Evolutionary conservation across 2,113 vertebrate genomes (phyloP), one percentile per base, ranked within the genome.

Genomic region (Sus scrofa): DNA sequence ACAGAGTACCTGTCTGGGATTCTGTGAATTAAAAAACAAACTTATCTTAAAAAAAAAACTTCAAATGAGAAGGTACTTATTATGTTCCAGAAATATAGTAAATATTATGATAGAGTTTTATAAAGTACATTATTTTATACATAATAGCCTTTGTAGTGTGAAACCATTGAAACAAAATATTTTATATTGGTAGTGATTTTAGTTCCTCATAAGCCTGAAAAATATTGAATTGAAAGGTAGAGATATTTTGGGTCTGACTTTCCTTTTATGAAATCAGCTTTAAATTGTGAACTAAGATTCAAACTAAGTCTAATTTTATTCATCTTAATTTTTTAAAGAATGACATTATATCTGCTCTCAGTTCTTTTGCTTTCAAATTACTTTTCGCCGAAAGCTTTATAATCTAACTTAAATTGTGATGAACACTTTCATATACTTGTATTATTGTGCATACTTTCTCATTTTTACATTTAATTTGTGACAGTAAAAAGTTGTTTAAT

Each of bases 171-270:
- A 91, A 74, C 34, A 75, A 79, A 88, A 74, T 34, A 75, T 81
- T 97, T 77, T 87, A 81, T 87, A 73, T 65, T 92, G 94, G 5
- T 73, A 71, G 15, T 85, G 30, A 87, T 90, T 95, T 96, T 83
- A 71, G 7, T 85, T 96, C 6, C 20, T 94, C 30, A 74, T 2
- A 93, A 27, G 13, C 62, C 50, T 85, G 8, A 88, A 96, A 95
- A 97, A 82, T 79, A 93, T 1, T 93, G 62, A 95, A 68, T 78
- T 92, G 15, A 77, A 92, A 81, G 14, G 27, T 63, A 86, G 13
- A 90, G 58, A 65, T 95, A 3, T 95, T 94, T 95, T 86, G 70
- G 19, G 9, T 96, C 54, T 54, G n/a, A 89, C 32, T 56, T 19
- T 73, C 30, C 44, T 89, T 81, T 87, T 60, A 91, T 88, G 37